A percentile compares a stretch with the other conserved stretches of the same genome.
Evolutionary conservation across 1,140 invertebrate species (phyloP).

Genomic region (Pseudomyrmex sp.): DNA sequence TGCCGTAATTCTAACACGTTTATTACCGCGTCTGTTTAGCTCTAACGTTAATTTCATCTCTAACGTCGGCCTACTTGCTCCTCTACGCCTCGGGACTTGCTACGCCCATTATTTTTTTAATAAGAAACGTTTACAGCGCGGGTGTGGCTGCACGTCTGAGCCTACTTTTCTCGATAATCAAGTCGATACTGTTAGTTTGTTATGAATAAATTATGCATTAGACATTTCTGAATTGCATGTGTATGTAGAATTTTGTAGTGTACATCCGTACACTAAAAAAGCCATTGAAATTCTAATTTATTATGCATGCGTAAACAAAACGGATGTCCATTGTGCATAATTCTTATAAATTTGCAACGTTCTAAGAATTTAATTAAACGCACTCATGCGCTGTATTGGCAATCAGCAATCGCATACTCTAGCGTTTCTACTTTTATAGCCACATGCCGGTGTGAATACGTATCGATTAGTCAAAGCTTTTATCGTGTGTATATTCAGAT

Average conservation of each 20-base stretch:
- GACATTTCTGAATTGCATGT: no score
- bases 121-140: slow-evolving; percentile 24
- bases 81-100: slow-evolving; percentile 29
- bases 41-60: slow-evolving; percentile 50
- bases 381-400: not conserved
- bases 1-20: slow-evolving; percentile 69
- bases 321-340: not conserved
- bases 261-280: not conserved
- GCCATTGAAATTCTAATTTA: not conserved
- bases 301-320: not conserved
- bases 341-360: not conserved
- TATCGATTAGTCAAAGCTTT: not conserved
- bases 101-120: slow-evolving; percentile 43
- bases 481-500: not conserved
- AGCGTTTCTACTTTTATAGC: slow-evolving; percentile 14
- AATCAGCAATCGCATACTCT: not conserved
- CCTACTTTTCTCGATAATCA: slow-evolving; percentile 4
- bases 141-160: not conserved
- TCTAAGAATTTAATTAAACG: slow-evolving; percentile 31
- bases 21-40: slow-evolving; percentile 57
- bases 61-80: slow-evolving; percentile 44
- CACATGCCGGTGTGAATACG: not conserved
- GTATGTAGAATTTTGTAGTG: no score
- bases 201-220: no score
- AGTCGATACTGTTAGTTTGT: not conserved